phyloP scores from a whole-genome alignment of 2,113 vertebrate species.

The Hemicordylus capensis region DNA sequence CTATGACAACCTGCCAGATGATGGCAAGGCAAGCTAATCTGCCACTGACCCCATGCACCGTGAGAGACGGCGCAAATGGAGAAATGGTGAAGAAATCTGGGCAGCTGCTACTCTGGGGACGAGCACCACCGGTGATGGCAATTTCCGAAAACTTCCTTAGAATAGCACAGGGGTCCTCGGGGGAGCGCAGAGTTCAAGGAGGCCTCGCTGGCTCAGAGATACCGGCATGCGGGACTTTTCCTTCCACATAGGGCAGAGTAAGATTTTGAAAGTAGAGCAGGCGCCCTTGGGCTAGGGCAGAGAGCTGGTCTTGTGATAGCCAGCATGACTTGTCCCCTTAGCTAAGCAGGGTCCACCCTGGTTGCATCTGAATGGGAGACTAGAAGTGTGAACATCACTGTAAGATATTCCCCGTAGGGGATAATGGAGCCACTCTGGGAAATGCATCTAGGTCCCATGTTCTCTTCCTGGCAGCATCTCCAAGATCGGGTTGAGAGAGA shows the following conservation, averaged over 20 bases:
- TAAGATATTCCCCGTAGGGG: no score
- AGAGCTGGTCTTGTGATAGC: no score
- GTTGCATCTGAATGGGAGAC: no score
- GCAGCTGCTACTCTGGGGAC: neutral
- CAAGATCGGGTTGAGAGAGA: no score
- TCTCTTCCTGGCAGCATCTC: no score
- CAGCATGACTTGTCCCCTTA: no score
- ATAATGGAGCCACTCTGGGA: no score
- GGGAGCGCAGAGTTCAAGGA: neutral
- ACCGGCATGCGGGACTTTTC: neutral
- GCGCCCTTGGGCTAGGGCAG: no score
- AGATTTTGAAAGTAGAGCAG: neutral
- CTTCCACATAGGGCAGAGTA: neutral
- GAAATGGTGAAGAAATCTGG: constrained; percentile 7
- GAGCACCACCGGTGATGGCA: neutral
- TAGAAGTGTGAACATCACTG: no score
- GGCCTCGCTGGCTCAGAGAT: neutral
- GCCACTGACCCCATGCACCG: constrained; percentile 6
- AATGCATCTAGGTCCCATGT: no score
- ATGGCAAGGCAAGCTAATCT: constrained; percentile 14
- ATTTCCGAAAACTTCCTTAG: neutral
- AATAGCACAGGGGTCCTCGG: fast-evolving
- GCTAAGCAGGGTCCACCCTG: no score
- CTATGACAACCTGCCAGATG: constrained; percentile 54
- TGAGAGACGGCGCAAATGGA: constrained; percentile 17